Evolutionary conservation across 2,797 vertebrate genomes (phyloP).

Genomic region (Spizella passerina): DNA sequence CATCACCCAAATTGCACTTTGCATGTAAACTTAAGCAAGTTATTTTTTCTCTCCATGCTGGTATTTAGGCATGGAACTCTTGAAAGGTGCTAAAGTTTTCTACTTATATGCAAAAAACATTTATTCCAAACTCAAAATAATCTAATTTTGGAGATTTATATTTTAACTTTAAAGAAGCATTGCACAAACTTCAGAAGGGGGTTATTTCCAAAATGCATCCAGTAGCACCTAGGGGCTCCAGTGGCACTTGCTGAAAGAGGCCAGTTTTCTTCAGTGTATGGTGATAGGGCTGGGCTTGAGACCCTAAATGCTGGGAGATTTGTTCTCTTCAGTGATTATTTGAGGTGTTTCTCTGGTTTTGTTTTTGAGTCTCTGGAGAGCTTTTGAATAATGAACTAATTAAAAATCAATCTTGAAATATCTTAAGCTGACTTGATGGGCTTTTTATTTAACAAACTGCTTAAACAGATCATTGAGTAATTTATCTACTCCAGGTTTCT

Average conservation of each 20-base stretch:
- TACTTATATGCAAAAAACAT: neutral
- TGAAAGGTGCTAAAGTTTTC: neutral
- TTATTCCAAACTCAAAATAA: neutral
- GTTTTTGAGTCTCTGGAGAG: neutral
- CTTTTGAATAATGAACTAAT: neutral
- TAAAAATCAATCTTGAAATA: neutral
- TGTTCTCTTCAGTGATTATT: neutral
- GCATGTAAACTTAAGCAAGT: neutral
- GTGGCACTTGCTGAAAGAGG: neutral
- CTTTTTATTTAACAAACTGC: neutral
- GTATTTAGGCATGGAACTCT: neutral
- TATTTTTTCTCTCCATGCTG: neutral
- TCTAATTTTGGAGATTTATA: neutral
- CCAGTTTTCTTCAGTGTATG: neutral
- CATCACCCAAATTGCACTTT: neutral
- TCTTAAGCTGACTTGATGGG: neutral
- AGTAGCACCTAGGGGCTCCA: neutral
- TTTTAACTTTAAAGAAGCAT: neutral
- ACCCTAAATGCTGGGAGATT: neutral
- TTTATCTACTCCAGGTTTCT: neutral
- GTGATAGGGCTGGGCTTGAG: neutral
- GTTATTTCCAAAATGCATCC: neutral
- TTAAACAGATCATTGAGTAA: neutral
- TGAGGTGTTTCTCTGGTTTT: neutral
- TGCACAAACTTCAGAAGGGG: neutral